Base-by-base conservation (phyloP, 2,797 vertebrate species). In the Danio jaintianensis region DNA sequence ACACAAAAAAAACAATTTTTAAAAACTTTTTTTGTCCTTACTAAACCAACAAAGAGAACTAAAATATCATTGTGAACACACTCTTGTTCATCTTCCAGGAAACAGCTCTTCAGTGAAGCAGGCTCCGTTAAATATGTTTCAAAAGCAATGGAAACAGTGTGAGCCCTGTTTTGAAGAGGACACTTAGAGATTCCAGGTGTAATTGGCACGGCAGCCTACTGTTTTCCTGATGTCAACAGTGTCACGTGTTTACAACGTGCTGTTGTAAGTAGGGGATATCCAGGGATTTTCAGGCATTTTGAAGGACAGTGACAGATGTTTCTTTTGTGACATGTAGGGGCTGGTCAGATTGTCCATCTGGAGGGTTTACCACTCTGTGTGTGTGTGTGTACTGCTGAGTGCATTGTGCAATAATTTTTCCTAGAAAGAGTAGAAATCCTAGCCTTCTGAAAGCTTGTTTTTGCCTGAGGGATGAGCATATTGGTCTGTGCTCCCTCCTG, bases 301-400 rank as follows among this genome's bases (percentile, higher is more conserved):
- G 11, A 42, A 22, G 43, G 18, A 13, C 9, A 36, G 7, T 63
- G 68, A 62, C 77, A 36, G 58, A 71, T 71, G 66, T 62, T 62
- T 7, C 58, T 79, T 62, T 71, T 79, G 47, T 79, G 47, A 45
- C 29, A 43, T n/a, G 20, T 20, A 40, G 8, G 42, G 64, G 29
- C 4, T 11, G 22, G 15, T 71, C 67, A 62, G 47, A 62, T 12
- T 6, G 40, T 53, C 77, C 67, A 71, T 63, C 68, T 79, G 77
- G 36, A 70, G 56, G 38, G 38, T 50, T 62, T 62, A 5, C 11
- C 63, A 55, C 22, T 40, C 4, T 29, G 20, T 56, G 7, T 13
- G 9, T 77, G 38, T 66, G 38, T 53, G 38, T 20, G 68, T 53
- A 8, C 48, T 56, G 52, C 36, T 40, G 36, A 42, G 38, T 5